Base-by-base conservation (phyloP, 2,113 vertebrate genomes). In the Urocitellus parryii region DNA sequence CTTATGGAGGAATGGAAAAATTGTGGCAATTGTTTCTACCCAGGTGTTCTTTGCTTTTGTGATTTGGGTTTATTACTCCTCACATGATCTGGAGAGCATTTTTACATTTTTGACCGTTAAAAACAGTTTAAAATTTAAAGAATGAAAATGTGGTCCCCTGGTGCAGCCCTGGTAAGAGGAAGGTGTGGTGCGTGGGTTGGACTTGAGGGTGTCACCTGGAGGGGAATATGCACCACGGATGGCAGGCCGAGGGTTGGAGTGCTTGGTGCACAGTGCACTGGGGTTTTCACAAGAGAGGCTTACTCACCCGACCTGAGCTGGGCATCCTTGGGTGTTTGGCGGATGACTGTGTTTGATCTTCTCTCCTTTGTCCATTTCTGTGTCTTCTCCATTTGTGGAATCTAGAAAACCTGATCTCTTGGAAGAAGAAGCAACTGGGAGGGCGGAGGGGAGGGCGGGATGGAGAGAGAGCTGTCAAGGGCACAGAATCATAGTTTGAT, bases 201-300 rank as follows among this genome's bases (percentile, higher is more conserved):
- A 78, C 13, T 84, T 88, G 17, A 94, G 88, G 51, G 39, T 88
- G 37, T 74, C 76, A 39, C 94, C 88, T 97, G 94, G 37, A 70
- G 97, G 97, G 97, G 86, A 88, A 24, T 86, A 90, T 51, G 67
- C 83, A 34, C 88, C 97, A 87, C 17, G 72, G 95, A 93, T 42
- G 88, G 93, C 97, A 98, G 93, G 94, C 88, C 97, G 79, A 94
- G 87, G 97, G 83, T 93, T 96, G 96, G 70, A 76, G 91, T 90
- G 67, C 80, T 51, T 16, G 51, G 12, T 13, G 48, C 48, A 4
- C 0, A 0, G 67, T 48, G 81, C 95, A 90, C 22, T 87, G 63
- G 42, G 96, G 7, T 74, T 96, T 94, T 85, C 81, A 81, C 63
- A 90, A 37, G 48, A 73, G 7, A 67, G 11, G 77, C 67, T 80